Base-by-base conservation (phyloP, 2,797 vertebrate species). In the Sebastes oblongus region DNA sequence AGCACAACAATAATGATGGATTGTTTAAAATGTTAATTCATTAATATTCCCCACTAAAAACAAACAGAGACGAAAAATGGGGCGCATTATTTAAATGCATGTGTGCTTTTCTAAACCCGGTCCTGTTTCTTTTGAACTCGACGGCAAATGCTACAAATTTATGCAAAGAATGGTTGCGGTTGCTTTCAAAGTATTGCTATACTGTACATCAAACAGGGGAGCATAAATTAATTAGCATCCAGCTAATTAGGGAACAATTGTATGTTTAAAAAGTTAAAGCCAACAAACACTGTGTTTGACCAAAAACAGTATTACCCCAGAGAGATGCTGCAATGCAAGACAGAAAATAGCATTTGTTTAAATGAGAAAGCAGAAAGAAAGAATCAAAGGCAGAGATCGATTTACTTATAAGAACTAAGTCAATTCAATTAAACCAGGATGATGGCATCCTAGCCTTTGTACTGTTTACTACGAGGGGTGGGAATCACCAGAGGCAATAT, bases 11-110 rank as follows among this genome's bases (percentile, higher is more conserved):
- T 93, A 92, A 93, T 89, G 89, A 91, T 82, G 92, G 85, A 95
- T 94, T 96, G 94, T 94, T 95, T 94, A 95, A 96, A 95, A 95
- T 96, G 92, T 94, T 94, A 95, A 96, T 95, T 94, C 92, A 94
- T 95, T 93, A 95, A 95, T 93, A 89, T 93, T 86, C 68, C 42
- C 80, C 78, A 78, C 90, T 92, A 92, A 94, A 95, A 96, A 95
- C 93, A 96, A 95, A 95, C 90, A 95, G 62, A 79, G 75, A 70
- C 3, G 36, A 93, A 94, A 96, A 96, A 94, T 94, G 92, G 95
- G 94, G 87, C 93, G 83, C 88, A 94, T 93, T 92, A 94, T 96
- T 95, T 94, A 95, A 95, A 95, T 95, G 82, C 86, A 88, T 91
- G 89, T 90, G 72, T 81, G 86, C 88, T 92, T 95, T 87, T 92